Evolutionary conservation across 1,140 invertebrate genomes (phyloP), one percentile per base, ranked within the genome.

Genomic region (Drosophila fuyamai): DNA sequence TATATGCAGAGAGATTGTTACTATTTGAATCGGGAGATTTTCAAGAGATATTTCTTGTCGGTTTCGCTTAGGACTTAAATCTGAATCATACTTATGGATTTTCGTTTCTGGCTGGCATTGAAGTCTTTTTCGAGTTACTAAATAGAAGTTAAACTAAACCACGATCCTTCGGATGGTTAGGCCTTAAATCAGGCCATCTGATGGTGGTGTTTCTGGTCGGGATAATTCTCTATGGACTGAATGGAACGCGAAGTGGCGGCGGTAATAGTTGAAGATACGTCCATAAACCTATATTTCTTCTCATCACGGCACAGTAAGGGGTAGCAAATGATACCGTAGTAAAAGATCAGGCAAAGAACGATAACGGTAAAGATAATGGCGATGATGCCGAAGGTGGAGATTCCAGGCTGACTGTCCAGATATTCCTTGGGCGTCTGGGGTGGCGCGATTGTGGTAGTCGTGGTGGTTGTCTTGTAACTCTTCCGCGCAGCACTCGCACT

Each of bases 261-360:
- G 60, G 93, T 89, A 36, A 92, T 94, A 13, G 93, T 93, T 47
- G 92, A 93, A 2, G 94, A 93, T 23, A 94, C 84, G 61, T 94
- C 93, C 90, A 95, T 95, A 63, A 94, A 93, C 62, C 94, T 93
- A 92, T 95, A 95, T 67, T 94, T 95, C 54, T 93, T 92, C 60
- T 94, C 93, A 59, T 94, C 94, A 62, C 94, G 93, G 74, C 94
- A 95, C 12, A 95, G 66, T 55, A 94, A 92, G 9, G 94, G 94
- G 90, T 95, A 95, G 76, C 94, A 95, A 65, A 95, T 93, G 29
- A 94, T 93, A 65, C 94, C 93, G 75, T 95, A 95, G 80, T 95
- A 95, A 50, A 94, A 93, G 7, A 93, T 93, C 48, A 94, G 92
- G n/a, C 93, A 93, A 12, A 93, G 74, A n/a, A 95, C 71, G 50